Conservation (phyloP, 2,113 vertebrate genomes). For the Orthonyx spaldingii region DNA sequence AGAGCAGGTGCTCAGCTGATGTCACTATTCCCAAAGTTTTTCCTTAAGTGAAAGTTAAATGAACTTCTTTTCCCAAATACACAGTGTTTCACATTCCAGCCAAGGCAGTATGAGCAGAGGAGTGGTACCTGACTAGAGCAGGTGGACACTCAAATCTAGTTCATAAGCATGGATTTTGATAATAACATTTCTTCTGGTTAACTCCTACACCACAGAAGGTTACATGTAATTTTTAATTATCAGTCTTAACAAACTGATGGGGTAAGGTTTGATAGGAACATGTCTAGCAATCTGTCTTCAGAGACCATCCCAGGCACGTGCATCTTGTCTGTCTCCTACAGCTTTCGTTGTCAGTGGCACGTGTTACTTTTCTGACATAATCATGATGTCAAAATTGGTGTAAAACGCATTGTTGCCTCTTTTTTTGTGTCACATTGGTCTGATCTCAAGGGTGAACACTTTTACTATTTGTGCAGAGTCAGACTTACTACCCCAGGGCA, state of each 20-base stretch:
- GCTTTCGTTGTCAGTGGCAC: neutral
- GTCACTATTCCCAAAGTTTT: neutral
- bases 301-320: neutral
- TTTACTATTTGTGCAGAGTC: neutral
- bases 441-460: rapidly evolving
- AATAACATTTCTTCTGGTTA: neutral
- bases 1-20: neutral
- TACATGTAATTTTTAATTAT: neutral
- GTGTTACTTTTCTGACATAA: neutral
- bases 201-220: neutral
- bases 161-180: neutral
- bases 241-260: neutral
- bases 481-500: neutral
- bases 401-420: neutral
- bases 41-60: neutral
- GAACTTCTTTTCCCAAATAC: neutral
- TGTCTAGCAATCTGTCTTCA: neutral
- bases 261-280: neutral
- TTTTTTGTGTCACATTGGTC: neutral
- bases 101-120: neutral
- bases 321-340: neutral
- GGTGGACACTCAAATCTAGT: neutral
- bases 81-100: neutral
- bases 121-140: neutral
- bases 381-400: neutral